Percentiles rank a stretch among this genome's conserved stretches.
Evolutionary conservation across 2,797 vertebrate genomes (phyloP).

Genomic region (Prunella strophiata): DNA sequence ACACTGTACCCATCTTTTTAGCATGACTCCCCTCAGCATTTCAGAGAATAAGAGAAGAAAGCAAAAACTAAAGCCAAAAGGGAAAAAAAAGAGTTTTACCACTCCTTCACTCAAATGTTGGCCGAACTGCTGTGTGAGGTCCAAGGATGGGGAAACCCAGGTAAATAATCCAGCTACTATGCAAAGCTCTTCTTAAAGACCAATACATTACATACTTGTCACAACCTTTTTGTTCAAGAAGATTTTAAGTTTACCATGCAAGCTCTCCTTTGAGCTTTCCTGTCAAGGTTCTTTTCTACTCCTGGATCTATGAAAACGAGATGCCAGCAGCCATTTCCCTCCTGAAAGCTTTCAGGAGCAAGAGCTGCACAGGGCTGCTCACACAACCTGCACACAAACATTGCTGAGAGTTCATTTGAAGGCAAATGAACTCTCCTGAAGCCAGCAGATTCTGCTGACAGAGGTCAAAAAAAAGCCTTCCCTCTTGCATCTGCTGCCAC

Average conservation of each 20-base stretch:
- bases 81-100: fast-evolving
- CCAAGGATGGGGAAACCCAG: background rate
- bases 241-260: background rate
- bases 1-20: background rate
- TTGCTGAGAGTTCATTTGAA: too few species aligned
- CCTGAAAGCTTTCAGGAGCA: background rate
- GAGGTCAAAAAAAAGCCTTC: background rate
- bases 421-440: fast-evolving
- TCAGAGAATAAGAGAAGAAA: background rate
- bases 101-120: background rate
- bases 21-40: background rate
- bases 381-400: background rate
- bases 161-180: background rate
- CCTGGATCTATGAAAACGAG: background rate
- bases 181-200: background rate
- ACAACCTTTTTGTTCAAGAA: background rate
- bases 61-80: background rate
- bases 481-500: background rate
- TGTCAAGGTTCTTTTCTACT: background rate
- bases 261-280: background rate
- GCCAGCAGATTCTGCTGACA: background rate
- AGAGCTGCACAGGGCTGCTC: background rate
- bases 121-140: background rate
- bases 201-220: background rate
- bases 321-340: background rate